These are phyloP conservation scores for Rhopalosiphum padi DNA, from an alignment of 1,140 invertebrate genomes.

Conservation along the genomic window DNA sequence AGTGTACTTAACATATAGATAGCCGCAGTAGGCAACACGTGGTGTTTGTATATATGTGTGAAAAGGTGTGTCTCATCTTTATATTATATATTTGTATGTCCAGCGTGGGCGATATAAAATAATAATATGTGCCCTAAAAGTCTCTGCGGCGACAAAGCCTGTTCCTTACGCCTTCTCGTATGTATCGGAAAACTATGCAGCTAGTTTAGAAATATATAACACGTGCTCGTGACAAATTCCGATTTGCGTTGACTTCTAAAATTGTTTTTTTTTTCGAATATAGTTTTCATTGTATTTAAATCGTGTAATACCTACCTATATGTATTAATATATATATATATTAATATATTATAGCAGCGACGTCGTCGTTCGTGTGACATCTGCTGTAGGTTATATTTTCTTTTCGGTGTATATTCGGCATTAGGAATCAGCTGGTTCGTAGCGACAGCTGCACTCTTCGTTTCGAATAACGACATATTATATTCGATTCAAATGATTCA, in stretches of 20 bases:
- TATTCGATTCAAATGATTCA: conserved; percentile 17
- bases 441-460: not conserved
- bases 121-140: conserved; percentile 32
- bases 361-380: not conserved
- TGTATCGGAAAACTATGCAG: not conserved
- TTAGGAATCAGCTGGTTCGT: not conserved
- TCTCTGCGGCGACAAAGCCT: conserved; percentile 7
- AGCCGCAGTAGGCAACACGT: not conserved
- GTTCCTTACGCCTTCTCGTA: conserved; percentile 27
- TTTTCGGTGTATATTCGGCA: not conserved
- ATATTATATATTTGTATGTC: not conserved
- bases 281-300: conserved; percentile 19
- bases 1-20: conserved; percentile 5
- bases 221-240: not conserved
- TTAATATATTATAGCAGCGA: not conserved
- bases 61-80: conserved; percentile 52
- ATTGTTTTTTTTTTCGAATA: conserved; percentile 19
- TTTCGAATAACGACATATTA: not conserved
- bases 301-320: not conserved
- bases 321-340: too few relatives aligned
- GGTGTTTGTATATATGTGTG: not conserved
- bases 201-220: too few relatives aligned
- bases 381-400: conserved; percentile 18
- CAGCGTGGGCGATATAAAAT: conserved; percentile 38
- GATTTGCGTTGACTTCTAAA: conserved; percentile 24